Conservation (phyloP, 2,888 invertebrate genomes). For the Tridacna gigas region DNA sequence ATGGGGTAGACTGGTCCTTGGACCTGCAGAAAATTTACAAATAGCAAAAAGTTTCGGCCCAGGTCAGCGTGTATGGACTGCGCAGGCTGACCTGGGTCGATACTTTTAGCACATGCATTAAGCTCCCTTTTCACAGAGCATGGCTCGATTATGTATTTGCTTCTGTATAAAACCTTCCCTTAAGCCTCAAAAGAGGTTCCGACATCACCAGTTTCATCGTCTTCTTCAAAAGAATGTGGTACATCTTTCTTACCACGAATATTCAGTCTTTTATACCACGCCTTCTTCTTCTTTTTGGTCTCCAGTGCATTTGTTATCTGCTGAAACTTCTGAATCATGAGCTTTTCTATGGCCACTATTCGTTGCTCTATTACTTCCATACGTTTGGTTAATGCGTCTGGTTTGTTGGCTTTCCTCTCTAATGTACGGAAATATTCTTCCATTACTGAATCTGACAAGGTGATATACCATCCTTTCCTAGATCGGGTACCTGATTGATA, state of each 20-base stretch:
- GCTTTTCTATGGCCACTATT: slow-evolving; percentile 11
- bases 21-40: too few species aligned
- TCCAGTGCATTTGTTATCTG: slow-evolving; percentile 7
- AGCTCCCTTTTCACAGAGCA: too few species aligned
- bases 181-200: neutral
- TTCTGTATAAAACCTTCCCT: too few species aligned
- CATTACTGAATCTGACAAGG: slow-evolving; percentile 9
- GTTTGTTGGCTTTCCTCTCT: slow-evolving; percentile 6
- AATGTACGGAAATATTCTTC: neutral
- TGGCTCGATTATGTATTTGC: too few species aligned
- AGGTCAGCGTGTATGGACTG: too few species aligned
- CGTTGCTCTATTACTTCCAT: slow-evolving; percentile 15
- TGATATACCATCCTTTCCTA: slow-evolving; percentile 24
- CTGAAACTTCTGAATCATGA: slow-evolving; percentile 9
- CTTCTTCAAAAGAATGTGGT: neutral
- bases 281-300: slow-evolving; percentile 14
- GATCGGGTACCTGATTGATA: neutral
- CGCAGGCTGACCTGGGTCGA: too few species aligned
- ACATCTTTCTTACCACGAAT: neutral
- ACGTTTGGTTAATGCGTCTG: slow-evolving; percentile 24
- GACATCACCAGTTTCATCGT: neutral
- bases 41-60: too few species aligned
- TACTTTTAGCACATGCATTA: too few species aligned
- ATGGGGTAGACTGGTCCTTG: too few species aligned
- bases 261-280: neutral